These are phyloP conservation scores for Fulica atra DNA, from an alignment of 2,113 vertebrate species.

Conservation along the genomic window DNA sequence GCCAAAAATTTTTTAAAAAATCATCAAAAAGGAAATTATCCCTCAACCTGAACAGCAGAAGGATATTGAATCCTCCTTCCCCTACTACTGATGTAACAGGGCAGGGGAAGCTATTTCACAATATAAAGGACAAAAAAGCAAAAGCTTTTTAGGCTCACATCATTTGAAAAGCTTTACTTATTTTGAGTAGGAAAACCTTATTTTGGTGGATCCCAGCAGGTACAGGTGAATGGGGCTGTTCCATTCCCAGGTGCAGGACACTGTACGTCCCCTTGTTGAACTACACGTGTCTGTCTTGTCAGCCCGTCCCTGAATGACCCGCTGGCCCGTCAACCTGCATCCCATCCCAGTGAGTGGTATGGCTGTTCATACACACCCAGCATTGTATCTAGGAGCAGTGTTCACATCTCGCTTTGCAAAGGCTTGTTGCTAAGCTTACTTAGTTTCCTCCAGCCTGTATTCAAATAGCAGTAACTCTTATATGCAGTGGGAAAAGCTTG, in stretches of 20 bases:
- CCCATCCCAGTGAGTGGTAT: fast-evolving
- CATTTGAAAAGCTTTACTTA: background rate
- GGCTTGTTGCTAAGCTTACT: background rate
- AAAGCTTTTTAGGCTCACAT: background rate
- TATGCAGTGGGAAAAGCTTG: background rate
- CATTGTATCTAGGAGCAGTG: background rate
- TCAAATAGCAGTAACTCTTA: background rate
- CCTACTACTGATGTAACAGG: background rate
- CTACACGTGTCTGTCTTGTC: background rate
- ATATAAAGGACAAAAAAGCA: background rate
- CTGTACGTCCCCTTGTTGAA: background rate
- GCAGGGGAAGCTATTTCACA: background rate
- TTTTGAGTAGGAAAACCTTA: background rate
- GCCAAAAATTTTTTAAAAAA: background rate
- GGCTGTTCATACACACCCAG: background rate
- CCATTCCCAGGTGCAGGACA: background rate
- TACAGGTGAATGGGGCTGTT: background rate
- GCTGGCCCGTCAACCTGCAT: background rate
- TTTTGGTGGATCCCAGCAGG: background rate
- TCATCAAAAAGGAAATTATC: background rate
- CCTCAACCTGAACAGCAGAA: background rate
- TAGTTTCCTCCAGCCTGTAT: background rate
- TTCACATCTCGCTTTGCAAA: background rate
- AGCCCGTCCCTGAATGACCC: background rate
- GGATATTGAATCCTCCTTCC: background rate